Conservation (phyloP, 2,113 vertebrate genomes). For the Salminus brasiliensis region DNA sequence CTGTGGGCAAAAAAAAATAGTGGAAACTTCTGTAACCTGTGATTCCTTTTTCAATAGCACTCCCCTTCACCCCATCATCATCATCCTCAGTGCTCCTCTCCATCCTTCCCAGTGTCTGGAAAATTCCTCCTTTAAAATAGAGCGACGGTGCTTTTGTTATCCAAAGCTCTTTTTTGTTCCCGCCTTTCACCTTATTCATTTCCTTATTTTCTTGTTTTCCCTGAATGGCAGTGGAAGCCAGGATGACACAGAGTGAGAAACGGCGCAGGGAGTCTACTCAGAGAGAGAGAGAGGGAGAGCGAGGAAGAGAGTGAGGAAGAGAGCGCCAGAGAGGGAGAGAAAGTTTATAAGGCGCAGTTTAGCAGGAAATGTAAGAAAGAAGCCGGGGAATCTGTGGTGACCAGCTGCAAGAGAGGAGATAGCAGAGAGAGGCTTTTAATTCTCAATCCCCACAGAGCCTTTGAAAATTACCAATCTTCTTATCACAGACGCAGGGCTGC, state of each 20-base stretch:
- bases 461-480: constrained; percentile 90
- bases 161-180: constrained; percentile 65
- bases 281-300: constrained; percentile 14
- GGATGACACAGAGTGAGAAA: constrained; percentile 43
- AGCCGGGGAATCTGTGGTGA: constrained; percentile 80
- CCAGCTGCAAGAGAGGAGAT: constrained; percentile 85
- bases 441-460: constrained; percentile 86
- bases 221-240: constrained; percentile 63
- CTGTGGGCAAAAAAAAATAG: too few relatives aligned
- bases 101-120: constrained; percentile 30
- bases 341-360: constrained; percentile 81
- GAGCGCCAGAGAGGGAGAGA: constrained; percentile 61
- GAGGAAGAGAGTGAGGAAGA: constrained; percentile 10
- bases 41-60: constrained; percentile 20
- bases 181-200: constrained; percentile 66
- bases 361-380: constrained; percentile 75
- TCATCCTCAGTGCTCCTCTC: constrained; percentile 21
- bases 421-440: constrained; percentile 84
- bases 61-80: constrained; percentile 26
- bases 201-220: constrained; percentile 68
- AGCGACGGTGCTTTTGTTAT: constrained; percentile 66
- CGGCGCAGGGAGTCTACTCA: constrained; percentile 43
- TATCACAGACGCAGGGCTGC: constrained; percentile 85
- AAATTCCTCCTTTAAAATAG: constrained; percentile 64
- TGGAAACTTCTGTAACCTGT: too few relatives aligned